A percentile compares a stretch with the other conserved stretches of the same genome.
These are phyloP conservation scores for Cataglyphis altisquamis DNA, from an alignment of 2,888 invertebrate genomes.

Conservation along the genomic window DNA sequence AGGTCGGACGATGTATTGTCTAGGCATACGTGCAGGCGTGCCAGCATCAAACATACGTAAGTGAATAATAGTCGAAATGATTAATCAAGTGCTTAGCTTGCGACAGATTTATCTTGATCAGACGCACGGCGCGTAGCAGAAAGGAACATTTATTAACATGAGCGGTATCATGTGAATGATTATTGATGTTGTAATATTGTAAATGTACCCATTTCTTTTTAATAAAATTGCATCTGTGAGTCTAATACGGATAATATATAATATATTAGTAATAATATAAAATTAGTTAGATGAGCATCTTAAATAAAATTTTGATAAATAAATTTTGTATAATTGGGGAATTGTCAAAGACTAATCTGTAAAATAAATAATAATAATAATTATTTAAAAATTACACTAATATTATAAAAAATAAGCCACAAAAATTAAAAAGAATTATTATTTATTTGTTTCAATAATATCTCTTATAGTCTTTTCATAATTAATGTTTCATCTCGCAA, in stretches of 20 bases:
- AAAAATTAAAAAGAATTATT: background rate
- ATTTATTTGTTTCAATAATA: background rate
- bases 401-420: background rate
- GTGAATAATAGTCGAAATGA: conserved; percentile 52
- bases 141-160: conserved; percentile 48
- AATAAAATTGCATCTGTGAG: background rate
- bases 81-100: conserved; percentile 48
- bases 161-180: conserved; percentile 9
- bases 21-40: conserved; percentile 60
- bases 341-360: background rate
- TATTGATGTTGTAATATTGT: conserved; percentile 10
- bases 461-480: background rate
- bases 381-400: background rate
- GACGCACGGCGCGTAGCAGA: background rate
- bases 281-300: background rate
- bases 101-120: conserved; percentile 46
- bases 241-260: background rate
- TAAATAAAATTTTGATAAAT: background rate
- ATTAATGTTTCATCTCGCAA: conserved; percentile 2
- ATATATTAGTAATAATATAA: background rate
- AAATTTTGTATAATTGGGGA: background rate
- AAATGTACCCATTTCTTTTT: background rate
- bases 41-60: conserved; percentile 45
- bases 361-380: background rate
- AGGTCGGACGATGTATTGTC: conserved; percentile 58